phyloP scores from a whole-genome alignment of 2,797 vertebrate species.

The Natrix natrix region DNA sequence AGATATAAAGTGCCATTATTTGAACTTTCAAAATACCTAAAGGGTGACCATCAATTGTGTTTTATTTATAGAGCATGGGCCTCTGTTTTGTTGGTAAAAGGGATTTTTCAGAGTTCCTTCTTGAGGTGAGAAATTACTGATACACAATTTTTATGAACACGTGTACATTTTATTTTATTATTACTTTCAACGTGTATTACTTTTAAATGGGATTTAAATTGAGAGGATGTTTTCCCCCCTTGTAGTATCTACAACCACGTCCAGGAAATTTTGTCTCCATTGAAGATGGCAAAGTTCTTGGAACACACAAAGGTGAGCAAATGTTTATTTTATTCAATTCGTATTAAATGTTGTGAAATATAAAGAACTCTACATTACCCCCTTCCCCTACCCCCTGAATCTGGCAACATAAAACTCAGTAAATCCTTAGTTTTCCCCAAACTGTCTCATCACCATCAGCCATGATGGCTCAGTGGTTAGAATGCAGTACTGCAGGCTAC shows the following conservation, averaged over 20 bases:
- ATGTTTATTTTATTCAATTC: neutral
- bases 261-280: constrained; percentile 91
- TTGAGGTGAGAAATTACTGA: constrained; percentile 78
- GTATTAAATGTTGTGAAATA: neutral
- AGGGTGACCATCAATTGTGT: neutral
- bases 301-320: constrained; percentile 84
- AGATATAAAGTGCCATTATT: neutral
- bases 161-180: neutral
- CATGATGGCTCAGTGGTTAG: too few species aligned
- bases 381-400: rapidly evolving
- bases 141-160: neutral
- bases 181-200: neutral
- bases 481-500: too few species aligned
- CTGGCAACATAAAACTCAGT: neutral
- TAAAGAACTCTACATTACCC: neutral
- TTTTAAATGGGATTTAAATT: constrained; percentile 29
- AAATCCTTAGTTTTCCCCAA: neutral
- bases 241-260: constrained; percentile 87
- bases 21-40: neutral
- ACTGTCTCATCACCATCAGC: neutral
- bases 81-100: constrained; percentile 95
- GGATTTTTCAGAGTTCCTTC: constrained; percentile 90
- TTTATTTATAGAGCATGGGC: constrained; percentile 85
- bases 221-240: constrained; percentile 27
- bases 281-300: constrained; percentile 85